Conservation (phyloP, 2,113 vertebrate genomes). For the Bambusicola thoracicus region DNA sequence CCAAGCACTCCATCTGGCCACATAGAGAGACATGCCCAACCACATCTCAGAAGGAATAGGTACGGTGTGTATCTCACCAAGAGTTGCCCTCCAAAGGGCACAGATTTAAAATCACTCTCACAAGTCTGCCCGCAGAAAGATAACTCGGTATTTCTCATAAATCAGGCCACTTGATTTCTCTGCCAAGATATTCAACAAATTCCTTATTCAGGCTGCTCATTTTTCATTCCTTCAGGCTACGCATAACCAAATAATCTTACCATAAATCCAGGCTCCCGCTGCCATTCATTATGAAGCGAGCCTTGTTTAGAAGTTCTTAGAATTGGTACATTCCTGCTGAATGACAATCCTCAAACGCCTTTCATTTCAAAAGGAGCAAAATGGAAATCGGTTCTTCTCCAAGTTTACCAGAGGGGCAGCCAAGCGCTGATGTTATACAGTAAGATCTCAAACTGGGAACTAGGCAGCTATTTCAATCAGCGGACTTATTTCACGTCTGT, state of each 20-base stretch:
- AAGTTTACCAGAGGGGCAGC: slow-evolving; percentile 90
- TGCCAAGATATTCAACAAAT: slow-evolving; percentile 70
- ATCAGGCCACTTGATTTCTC: slow-evolving; percentile 53
- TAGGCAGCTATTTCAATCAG: slow-evolving; percentile 61
- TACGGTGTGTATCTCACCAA: not conserved
- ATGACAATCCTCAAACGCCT: slow-evolving; percentile 62
- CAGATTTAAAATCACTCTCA: slow-evolving; percentile 11
- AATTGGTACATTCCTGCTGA: slow-evolving; percentile 65
- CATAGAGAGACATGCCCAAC: not conserved
- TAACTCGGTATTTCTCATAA: slow-evolving; percentile 67
- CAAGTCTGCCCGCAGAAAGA: slow-evolving; percentile 67
- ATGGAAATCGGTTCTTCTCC: slow-evolving; percentile 69
- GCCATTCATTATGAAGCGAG: slow-evolving; percentile 42
- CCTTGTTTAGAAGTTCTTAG: slow-evolving; percentile 60
- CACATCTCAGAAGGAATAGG: not conserved
- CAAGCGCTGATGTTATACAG: slow-evolving; percentile 85
- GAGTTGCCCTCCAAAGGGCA: slow-evolving; percentile 44
- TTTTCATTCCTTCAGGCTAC: slow-evolving; percentile 51
- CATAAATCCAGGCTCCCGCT: slow-evolving; percentile 10
- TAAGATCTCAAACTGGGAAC: slow-evolving; percentile 64
- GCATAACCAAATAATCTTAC: slow-evolving; percentile 48
- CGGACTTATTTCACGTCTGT: slow-evolving; percentile 46
- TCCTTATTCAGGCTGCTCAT: slow-evolving; percentile 36
- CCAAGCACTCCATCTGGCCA: not conserved
- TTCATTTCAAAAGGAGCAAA: slow-evolving; percentile 66